Evolutionary conservation across 2,888 invertebrate species (phyloP), one percentile per base, ranked within the genome.

Genomic region (Miltochrista miniata): DNA sequence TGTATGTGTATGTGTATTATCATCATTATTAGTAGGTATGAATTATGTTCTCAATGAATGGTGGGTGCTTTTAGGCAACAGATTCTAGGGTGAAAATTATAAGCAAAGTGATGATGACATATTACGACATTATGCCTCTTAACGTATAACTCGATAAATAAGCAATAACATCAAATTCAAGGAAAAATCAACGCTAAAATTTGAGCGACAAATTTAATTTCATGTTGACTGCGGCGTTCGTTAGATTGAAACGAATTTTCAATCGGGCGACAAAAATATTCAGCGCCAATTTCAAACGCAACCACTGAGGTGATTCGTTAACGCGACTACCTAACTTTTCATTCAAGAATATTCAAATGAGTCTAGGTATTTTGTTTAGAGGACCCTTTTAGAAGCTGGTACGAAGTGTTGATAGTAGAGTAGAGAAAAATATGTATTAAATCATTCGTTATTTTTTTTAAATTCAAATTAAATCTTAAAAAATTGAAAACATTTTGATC

Each of bases 221-320:
- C 76, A 79, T 83, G 80, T 82, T 81, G 83, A 81, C 80, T 78
- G 78, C 72, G 80, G 54, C 65, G 67, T 59, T 81, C 79, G 83
- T 83, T 83, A 84, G 81, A 78, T 72, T 76, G 75, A 80, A 81
- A 73, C 76, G 78, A 79, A 81, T 79, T 83, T 83, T 75, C 79
- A 83, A 81, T 81, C 78, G 78, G 76, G 68, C 74, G 70, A 64
- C 71, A 70, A 74, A 72, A 78, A 79, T 78, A 78, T 81, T 79
- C 74, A 54, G 47, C 68, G 66, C 57, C 68, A 73, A 76, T 75
- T 76, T 75, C 62, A 65, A 72, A 72, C 64, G 70, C 69, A 70
- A 70, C 70, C 66, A 60, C 51, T 56, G 61, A 61, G 61, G 54
- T 64, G 64, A 65, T 69, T 70, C 67, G 57, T 64, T 63, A 61